Evolutionary conservation across 1,140 invertebrate species (phyloP), one percentile per base, ranked within the genome.

Genomic region (Aphelinus certus): DNA sequence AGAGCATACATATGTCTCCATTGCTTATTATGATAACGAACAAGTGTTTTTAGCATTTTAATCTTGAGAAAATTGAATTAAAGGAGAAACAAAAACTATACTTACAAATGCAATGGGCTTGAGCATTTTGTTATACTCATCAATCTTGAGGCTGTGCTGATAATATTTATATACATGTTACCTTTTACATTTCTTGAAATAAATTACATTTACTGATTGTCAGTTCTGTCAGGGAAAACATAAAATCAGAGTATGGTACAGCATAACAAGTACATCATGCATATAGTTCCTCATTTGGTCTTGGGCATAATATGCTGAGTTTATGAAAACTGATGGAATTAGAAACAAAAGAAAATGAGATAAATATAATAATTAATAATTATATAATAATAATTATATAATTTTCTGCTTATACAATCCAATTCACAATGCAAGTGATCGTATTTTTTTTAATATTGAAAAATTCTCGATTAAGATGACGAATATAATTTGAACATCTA

Each of bases 141-240:
- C 75, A 77, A 76, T 79, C 75, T 72, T 61, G 73, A 76, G 78
- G 78, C 75, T 79, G 78, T 79, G 78, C 66, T 47, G 69, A 73
- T 61, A 76, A 73, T 69, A 57, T 70, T 73, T 76, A 76, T 76
- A 72, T 69, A 76, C 62, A 75, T 56, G 67, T 75, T 71, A 75
- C 66, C 68, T 71, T 56, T 71, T 71, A 70, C 67, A 70, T 75
- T 70, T 70, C 67, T 48, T 70, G 56, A 71, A 75, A 71, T 66
- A 46, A 65, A 51, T 47, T 70, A 70, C 53, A 45, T 69, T 75
- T 71, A 71, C 46, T 75, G 0, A 26, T 26, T 26, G 26, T 26
- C 66, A 65, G 43, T 70, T 45, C 46, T 75, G 6, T 70, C 49
- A 53, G 26, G 49, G 70, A 75, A 57, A 46, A 10, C 62, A 64